Base-by-base conservation (phyloP, 1,140 invertebrate species). In the Dendrolimus punctatus region DNA sequence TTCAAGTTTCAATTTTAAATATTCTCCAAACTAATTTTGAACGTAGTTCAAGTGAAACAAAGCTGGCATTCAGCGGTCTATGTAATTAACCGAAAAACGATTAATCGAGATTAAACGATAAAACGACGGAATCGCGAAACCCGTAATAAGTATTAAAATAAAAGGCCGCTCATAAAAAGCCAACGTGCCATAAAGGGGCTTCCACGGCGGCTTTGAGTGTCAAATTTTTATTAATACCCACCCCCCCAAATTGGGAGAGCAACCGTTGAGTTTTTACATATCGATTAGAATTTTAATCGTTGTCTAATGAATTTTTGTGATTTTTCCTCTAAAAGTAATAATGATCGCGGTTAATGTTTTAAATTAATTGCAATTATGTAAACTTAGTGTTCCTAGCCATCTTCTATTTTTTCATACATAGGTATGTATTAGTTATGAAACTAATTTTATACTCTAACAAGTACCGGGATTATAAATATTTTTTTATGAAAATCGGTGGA, bases 171-270 rank as follows among this genome's bases (percentile, higher is more conserved):
- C 73, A 70, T 84, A 77, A 82, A 84, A 77, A 76, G 65, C 69
- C 67, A 75, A 69, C 70, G 66, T 67, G 68, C 73, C 65, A 68
- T 78, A 81, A 81, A 83, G 66, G 72, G 69, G 64, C 68, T 68
- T 73, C 80, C 73, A 68, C 60, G 40, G 66, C 53, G 74, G 68
- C 53, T 71, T 68, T 57, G 60, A 66, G 68, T 70, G 62, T 61
- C 60, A 75, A 78, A 77, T 72, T 81, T 76, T 77, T 81, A 76
- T 79, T 83, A 81, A 83, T 79, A 71, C 75, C 59, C 51, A 54
- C 23, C 23, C 64, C 58, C 64, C 64, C 63, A 58, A 68, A 67
- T 74, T 73, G 65, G 51, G 66, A 68, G 68, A 72, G 62, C 55
- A 49, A 54, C 42, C 50, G 64, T 64, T 62, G 60, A 65, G 59